phyloP scores from a whole-genome alignment of 2,888 invertebrate species.

The Alloscopus bannaensis region DNA sequence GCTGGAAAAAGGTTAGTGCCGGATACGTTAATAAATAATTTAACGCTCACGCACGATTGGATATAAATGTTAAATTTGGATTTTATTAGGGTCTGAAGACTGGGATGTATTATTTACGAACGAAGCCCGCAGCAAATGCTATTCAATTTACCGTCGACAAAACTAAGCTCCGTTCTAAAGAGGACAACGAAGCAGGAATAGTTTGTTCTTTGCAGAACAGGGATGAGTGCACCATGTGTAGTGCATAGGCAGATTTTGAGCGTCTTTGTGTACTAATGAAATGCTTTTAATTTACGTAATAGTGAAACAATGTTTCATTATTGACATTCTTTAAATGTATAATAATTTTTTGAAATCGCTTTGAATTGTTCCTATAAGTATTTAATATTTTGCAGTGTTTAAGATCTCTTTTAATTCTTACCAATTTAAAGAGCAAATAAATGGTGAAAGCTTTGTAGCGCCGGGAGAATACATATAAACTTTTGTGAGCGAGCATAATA shows the following conservation, averaged over 20 bases:
- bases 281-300: too few species aligned
- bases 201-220: slow-evolving; percentile 91
- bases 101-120: slow-evolving; percentile 98
- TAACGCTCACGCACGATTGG: not conserved
- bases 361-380: too few species aligned
- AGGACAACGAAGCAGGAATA: slow-evolving; percentile 82
- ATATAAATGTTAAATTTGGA: not conserved
- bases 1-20: slow-evolving; percentile 87
- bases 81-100: slow-evolving; percentile 90
- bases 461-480: too few species aligned
- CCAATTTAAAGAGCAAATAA: too few species aligned
- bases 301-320: too few species aligned
- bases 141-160: slow-evolving; percentile 99
- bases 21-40: slow-evolving; percentile 20
- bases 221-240: slow-evolving; percentile 91
- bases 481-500: too few species aligned
- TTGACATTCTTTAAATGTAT: too few species aligned
- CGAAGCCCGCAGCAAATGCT: slow-evolving; percentile 96
- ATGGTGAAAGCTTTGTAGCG: too few species aligned
- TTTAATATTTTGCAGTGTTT: too few species aligned
- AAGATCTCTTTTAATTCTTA: too few species aligned
- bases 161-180: slow-evolving; percentile 78
- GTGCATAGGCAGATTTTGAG: slow-evolving; percentile 79
- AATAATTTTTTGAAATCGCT: too few species aligned
- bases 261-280: too few species aligned